phyloP scores from a whole-genome alignment of 2,113 vertebrate genomes.

The Laterallus jamaicensis region DNA sequence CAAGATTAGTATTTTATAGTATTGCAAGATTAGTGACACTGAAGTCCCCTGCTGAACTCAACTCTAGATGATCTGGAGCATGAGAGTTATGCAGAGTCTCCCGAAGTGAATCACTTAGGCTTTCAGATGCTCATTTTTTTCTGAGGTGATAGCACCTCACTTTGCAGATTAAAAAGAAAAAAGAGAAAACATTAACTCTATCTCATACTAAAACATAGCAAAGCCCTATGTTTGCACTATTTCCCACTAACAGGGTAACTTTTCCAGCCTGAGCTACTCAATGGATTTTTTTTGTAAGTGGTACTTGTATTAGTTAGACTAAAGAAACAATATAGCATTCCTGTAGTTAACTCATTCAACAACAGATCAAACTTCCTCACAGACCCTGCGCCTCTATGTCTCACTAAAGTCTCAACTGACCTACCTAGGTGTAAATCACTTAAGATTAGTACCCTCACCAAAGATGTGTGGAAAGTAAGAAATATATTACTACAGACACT shows the following conservation, averaged over 20 bases:
- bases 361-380: neutral
- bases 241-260: neutral
- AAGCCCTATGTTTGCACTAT: neutral
- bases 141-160: neutral
- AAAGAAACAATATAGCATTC: neutral
- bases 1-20: neutral
- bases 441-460: neutral
- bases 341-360: neutral
- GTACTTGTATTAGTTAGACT: neutral
- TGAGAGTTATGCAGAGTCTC: neutral
- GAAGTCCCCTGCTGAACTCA: neutral
- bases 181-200: neutral
- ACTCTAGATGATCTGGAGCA: neutral
- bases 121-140: neutral
- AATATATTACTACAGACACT: neutral
- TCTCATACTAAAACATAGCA: neutral
- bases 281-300: neutral
- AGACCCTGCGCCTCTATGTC: neutral
- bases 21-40: neutral
- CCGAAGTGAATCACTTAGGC: neutral
- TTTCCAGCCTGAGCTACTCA: neutral
- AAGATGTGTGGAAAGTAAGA: neutral
- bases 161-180: neutral
- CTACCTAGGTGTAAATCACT: rapidly evolving
- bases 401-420: neutral